Percentiles rank a stretch among this genome's conserved stretches.
Conservation (phyloP, 2,888 invertebrate genomes). For the Eueremaeus valkanovi region DNA sequence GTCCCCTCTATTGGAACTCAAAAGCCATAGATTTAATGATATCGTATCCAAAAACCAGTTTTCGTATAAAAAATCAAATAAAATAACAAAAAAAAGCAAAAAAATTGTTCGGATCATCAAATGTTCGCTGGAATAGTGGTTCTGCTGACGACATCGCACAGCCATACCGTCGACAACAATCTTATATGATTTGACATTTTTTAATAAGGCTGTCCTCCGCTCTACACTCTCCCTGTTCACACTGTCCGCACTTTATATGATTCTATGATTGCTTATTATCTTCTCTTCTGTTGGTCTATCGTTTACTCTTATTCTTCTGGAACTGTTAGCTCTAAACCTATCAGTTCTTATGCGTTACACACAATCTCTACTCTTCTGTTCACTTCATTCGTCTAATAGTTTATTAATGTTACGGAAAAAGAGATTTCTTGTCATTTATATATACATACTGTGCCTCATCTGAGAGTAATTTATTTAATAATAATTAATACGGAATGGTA, state of each 20-base stretch:
- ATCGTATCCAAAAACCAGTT: not conserved
- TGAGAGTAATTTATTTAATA: no score
- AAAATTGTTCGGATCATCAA: not conserved
- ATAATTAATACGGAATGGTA: no score
- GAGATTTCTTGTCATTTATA: no score
- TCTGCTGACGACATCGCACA: not conserved
- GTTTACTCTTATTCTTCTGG: no score
- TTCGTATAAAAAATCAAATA: not conserved
- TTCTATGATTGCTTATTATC: no score
- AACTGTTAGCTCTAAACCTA: no score
- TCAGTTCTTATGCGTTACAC: not conserved
- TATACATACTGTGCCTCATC: no score
- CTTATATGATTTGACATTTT: slow-evolving; percentile 9
- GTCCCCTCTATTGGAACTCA: slow-evolving; percentile 7
- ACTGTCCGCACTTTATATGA: no score
- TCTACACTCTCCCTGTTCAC: not conserved
- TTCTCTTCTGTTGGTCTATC: no score
- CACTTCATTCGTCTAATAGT: no score
- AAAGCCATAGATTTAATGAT: not conserved
- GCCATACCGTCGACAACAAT: not conserved
- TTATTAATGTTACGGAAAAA: no score
- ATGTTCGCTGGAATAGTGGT: not conserved
- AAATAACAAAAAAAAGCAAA: not conserved
- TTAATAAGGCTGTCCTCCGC: not conserved
- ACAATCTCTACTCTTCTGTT: no score